phyloP scores from a whole-genome alignment of 2,797 vertebrate species.

The Mus spretus region DNA sequence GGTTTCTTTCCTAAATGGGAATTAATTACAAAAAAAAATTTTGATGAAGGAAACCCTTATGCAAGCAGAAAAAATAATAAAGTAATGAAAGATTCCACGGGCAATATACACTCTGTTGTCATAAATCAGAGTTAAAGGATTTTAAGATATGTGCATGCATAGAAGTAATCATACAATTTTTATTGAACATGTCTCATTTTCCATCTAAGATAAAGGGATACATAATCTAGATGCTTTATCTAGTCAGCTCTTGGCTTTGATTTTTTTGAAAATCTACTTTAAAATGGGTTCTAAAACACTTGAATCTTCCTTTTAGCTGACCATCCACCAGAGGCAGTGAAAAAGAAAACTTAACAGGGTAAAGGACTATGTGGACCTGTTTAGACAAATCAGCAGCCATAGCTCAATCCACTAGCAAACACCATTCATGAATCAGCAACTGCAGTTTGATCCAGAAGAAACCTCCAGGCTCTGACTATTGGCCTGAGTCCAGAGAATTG shows the following conservation, averaged over 20 bases:
- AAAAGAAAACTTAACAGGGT: not conserved
- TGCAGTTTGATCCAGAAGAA: not conserved
- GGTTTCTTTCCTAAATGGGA: not conserved
- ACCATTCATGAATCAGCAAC: not conserved
- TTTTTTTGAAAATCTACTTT: not conserved
- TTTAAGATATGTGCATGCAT: not conserved
- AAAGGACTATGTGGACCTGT: not conserved
- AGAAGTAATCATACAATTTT: not conserved
- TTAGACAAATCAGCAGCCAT: not conserved
- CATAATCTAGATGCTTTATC: not conserved
- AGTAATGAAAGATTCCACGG: not conserved
- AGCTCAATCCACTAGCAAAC: not conserved
- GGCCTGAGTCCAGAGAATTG: not conserved
- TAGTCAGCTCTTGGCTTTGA: not conserved
- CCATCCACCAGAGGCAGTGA: not conserved
- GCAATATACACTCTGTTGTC: not conserved
- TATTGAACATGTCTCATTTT: not conserved
- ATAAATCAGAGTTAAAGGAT: not conserved
- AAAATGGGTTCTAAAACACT: not conserved
- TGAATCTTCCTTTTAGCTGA: not conserved
- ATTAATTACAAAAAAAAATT: not conserved
- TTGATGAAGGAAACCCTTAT: not conserved
- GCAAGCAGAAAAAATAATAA: not conserved
- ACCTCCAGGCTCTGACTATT: not conserved
- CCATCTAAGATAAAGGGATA: not conserved